A percentile compares a stretch with the other conserved stretches of the same genome.
These are phyloP conservation scores for Oedothorax gibbosus DNA, from an alignment of 1,140 invertebrate species.

Conservation along the genomic window DNA sequence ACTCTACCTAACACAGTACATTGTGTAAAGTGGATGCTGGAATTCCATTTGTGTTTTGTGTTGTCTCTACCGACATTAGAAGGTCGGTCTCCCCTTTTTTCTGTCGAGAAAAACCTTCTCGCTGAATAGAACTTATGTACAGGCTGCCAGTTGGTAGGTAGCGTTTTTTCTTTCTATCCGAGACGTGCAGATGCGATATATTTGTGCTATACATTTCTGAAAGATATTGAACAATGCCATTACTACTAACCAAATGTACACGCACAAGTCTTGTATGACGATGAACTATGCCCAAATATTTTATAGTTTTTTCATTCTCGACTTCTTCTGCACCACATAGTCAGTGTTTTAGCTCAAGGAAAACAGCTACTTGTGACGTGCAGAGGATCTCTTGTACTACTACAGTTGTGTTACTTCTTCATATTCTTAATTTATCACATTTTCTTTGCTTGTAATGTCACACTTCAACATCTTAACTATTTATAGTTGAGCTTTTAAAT, in stretches of 20 bases:
- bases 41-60: constrained; percentile 59
- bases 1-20: neutral
- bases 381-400: neutral
- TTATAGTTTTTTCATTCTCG: constrained; percentile 26
- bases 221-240: constrained; percentile 55
- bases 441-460: neutral
- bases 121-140: constrained; percentile 40
- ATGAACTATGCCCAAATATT: constrained; percentile 54
- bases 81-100: constrained; percentile 22
- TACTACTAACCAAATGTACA: constrained; percentile 55
- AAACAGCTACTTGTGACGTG: constrained; percentile 21
- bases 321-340: constrained; percentile 41
- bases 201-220: constrained; percentile 58
- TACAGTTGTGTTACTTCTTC: constrained; percentile 17
- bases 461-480: neutral
- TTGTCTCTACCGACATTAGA: constrained; percentile 22
- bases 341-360: constrained; percentile 56
- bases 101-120: constrained; percentile 24
- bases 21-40: constrained; percentile 48
- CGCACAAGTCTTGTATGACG: constrained; percentile 56
- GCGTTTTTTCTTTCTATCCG: constrained; percentile 44
- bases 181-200: constrained; percentile 54
- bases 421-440: constrained; percentile 47
- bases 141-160: constrained; percentile 43
- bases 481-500: too few relatives aligned